Evolutionary conservation across 1,140 invertebrate species (phyloP), one percentile per base, ranked within the genome.

Genomic region (Halyomorpha halys): DNA sequence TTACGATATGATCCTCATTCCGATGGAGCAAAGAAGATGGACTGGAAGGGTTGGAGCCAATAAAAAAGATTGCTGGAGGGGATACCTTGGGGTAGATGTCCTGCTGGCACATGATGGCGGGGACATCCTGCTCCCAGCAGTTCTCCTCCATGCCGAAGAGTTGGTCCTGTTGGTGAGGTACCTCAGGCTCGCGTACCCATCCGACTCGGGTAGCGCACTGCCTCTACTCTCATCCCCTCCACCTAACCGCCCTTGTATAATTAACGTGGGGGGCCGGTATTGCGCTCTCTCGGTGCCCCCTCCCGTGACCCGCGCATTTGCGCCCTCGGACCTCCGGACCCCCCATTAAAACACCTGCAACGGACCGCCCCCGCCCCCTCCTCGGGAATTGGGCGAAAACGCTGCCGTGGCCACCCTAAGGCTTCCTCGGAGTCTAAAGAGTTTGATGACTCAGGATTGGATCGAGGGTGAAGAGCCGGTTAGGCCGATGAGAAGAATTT

Each of bases 101-200:
- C 53, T 66, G 65, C 4, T 63, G 59, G 53, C 65, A 66, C 65
- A 66, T 62, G 16, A 66, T 63, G 25, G 65, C 25, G 5, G 65
- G 65, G 2, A 66, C 65, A 34, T 66, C 65, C 44, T 66, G 65
- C 45, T 66, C 65, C 65, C 65, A 66, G 59, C 65, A 66, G 23
- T 53, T 62, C n/a, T 66, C 65, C 25, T 66, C 65, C 61, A 66
- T 66, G 18, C 49, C 45, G 27, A 23, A 47, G 18, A 27, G 19
- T 39, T 47, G 25, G 18, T 23, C 61, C 61, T 44, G 6, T 30
- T 18, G n/a, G 60, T 47, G 9, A 11, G 5, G 30, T 21, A 5
- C 14, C 60, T 30, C 60, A 15, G n/a, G 5, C 16, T 61, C 60
- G 23, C 13, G 30, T 19, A 49, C 47, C 47, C 47, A 59, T 27